These are phyloP conservation scores for Meganola albula DNA, from an alignment of 2,888 invertebrate genomes.

Conservation along the genomic window DNA sequence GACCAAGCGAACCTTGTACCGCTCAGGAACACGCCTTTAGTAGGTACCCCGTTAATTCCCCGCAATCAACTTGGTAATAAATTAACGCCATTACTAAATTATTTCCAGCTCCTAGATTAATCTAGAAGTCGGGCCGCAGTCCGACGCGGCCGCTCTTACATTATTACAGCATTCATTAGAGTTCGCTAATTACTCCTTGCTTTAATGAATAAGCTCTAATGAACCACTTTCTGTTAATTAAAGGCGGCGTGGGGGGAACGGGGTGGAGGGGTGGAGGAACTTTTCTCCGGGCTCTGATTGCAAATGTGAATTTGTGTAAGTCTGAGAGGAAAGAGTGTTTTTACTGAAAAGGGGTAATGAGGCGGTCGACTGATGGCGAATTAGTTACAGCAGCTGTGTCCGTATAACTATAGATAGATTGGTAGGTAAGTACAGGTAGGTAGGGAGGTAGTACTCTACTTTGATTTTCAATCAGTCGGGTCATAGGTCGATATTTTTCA, in stretches of 20 bases:
- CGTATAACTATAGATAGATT: too few species aligned
- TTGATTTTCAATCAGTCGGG: too few species aligned
- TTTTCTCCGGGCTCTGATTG: constrained; percentile 76
- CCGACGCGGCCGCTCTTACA: constrained; percentile 80
- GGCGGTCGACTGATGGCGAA: constrained; percentile 64
- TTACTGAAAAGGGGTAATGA: constrained; percentile 74
- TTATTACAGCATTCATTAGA: constrained; percentile 90
- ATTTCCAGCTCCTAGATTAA: constrained; percentile 73
- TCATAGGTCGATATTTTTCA: too few species aligned
- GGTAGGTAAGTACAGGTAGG: too few species aligned
- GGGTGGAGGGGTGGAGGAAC: constrained; percentile 47
- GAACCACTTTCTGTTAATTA: constrained; percentile 94
- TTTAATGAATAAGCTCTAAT: constrained; percentile 94
- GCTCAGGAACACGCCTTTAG: background rate
- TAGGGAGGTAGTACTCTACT: too few species aligned
- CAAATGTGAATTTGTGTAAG: constrained; percentile 79
- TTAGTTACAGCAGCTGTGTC: constrained; percentile 66
- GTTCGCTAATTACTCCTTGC: constrained; percentile 93
- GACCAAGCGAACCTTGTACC: background rate
- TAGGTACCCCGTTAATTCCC: constrained; percentile 48
- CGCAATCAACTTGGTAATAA: constrained; percentile 68
- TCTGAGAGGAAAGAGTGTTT: constrained; percentile 73
- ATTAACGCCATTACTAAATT: constrained; percentile 73
- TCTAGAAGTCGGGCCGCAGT: constrained; percentile 74
- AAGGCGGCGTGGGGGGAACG: constrained; percentile 78